phyloP scores from a whole-genome alignment of 1,140 invertebrate species.

The Leptopilina boulardi region DNA sequence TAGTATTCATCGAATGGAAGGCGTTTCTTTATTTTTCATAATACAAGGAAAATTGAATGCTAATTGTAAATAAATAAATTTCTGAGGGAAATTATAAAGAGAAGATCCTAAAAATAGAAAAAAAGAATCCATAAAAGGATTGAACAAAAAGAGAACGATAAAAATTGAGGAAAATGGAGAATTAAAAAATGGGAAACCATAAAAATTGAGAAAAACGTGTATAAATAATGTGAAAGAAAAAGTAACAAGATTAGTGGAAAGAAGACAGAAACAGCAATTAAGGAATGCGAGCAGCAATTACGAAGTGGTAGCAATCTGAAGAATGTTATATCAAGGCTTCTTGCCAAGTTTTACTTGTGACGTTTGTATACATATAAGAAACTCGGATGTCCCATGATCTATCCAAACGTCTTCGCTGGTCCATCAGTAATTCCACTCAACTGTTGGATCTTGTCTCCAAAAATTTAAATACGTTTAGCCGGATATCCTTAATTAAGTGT shows the following conservation, averaged over 20 bases:
- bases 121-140: conserved; percentile 45
- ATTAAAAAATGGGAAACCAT: conserved; percentile 46
- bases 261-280: conserved; percentile 55
- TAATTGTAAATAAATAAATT: background rate
- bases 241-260: conserved; percentile 51
- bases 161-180: conserved; percentile 63
- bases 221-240: conserved; percentile 34
- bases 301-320: conserved; percentile 68
- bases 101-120: conserved; percentile 37
- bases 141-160: conserved; percentile 43
- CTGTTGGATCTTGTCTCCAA: conserved; percentile 38
- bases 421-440: conserved; percentile 25
- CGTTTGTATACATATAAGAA: conserved; percentile 68
- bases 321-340: conserved; percentile 63
- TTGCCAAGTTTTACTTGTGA: conserved; percentile 70
- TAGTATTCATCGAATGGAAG: background rate
- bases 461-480: background rate
- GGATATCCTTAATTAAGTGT: conserved; percentile 7
- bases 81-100: conserved; percentile 42
- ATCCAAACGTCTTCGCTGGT: background rate
- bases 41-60: background rate
- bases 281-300: conserved; percentile 69
- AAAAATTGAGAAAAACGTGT: conserved; percentile 46
- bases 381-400: conserved; percentile 46
- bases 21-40: conserved; percentile 2